Evolutionary conservation across 2,888 invertebrate species (phyloP).

Genomic region (Calliopum simillimum): DNA sequence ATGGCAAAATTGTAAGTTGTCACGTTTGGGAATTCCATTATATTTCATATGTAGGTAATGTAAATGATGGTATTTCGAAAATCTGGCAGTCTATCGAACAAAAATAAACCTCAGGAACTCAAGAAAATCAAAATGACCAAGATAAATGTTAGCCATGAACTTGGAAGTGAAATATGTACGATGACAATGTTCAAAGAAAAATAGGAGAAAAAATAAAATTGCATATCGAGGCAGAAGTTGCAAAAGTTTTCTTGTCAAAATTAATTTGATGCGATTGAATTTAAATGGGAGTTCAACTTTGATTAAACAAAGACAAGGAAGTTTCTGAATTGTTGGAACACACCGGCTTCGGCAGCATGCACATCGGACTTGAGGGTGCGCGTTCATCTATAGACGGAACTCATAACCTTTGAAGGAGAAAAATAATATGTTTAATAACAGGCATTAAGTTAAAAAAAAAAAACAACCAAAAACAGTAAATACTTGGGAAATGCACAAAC

Average conservation of each 20-base stretch:
- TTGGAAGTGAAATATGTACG: conserved; percentile 53
- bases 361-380: no score
- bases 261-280: conserved; percentile 5
- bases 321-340: no score
- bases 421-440: no score
- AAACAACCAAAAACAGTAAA: no score
- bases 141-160: conserved; percentile 51
- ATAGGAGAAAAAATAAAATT: conserved; percentile 2
- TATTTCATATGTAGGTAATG: conserved; percentile 38
- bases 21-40: conserved; percentile 47
- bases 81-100: conserved; percentile 40
- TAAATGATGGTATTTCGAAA: conserved; percentile 47
- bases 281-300: no score
- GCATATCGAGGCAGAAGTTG: conserved; percentile 8
- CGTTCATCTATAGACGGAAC: no score
- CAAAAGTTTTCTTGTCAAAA: conserved; percentile 19
- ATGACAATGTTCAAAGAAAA: conserved; percentile 22
- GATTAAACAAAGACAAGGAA: no score
- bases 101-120: conserved; percentile 21
- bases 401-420: no score
- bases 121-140: conserved; percentile 44
- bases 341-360: no score
- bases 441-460: no score
- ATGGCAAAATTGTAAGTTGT: conserved; percentile 32
- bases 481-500: no score